Base-by-base conservation (phyloP, 2,888 invertebrate species). In the Spilosoma lubricipeda region DNA sequence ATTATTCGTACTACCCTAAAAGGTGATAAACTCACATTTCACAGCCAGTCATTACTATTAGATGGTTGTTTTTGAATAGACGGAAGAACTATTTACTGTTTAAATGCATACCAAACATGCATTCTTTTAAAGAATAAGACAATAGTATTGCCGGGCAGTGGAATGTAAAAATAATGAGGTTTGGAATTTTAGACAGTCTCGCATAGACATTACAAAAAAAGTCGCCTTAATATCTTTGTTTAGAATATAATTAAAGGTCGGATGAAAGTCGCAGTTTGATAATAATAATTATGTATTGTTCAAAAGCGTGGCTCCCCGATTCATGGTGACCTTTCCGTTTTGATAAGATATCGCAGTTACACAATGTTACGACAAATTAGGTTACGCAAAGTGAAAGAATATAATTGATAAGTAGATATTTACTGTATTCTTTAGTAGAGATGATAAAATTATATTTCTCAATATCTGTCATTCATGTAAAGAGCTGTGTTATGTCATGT, bases 241-340 rank as follows among this genome's bases (percentile, higher is more conserved):
- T 69, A 59, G 75, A 80, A 75, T 72, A 74, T 36, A 76, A 78
- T 79, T 76, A 77, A 82, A 82, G 79, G 75, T 80, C 74, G 65
- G 64, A 80, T 83, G 74, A 85, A 83, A 85, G 85, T 85, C 80
- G 68, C 73, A 74, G 76, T 80, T 78, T 76, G 80, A 80, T 80
- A 80, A 65, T 76, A 86, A 84, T 83, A 83, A 56, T 87, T 85
- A 90, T 88, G 87, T 88, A 90, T 88, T 88, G 90, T 91, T 93
- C 89, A 93, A 93, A 94, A 93, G 91, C 87, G 84, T 89, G 90
- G 90, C 90, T 89, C 87, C 86, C 85, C 82, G 88, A 90, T 92
- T 91, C 87, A 89, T 87, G 87, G 85, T 91, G 93, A 94, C 94
- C 94, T 94, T 94, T 94, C 93, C 93, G 93, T 91, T 93, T 77